These are phyloP conservation scores for Centropyge bicolor DNA, from an alignment of 2,797 vertebrate genomes.

Conservation along the genomic window DNA sequence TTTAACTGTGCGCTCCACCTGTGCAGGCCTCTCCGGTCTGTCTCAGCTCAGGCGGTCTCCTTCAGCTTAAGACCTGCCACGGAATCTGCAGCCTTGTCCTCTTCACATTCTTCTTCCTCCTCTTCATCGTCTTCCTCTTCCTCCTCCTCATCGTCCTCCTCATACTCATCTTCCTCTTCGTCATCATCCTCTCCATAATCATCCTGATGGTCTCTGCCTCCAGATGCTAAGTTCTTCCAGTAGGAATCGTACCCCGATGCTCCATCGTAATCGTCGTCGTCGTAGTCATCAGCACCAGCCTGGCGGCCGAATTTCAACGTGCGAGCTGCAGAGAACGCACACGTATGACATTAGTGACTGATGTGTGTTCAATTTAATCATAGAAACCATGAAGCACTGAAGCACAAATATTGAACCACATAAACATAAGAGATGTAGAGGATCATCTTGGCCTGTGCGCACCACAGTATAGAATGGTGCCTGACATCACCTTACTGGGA, in stretches of 20 bases:
- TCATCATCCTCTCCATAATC: conserved; percentile 72
- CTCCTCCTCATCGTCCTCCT: conserved; percentile 85
- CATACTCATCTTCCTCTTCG: conserved; percentile 84
- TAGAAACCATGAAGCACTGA: background rate
- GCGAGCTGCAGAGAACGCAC: conserved; percentile 85
- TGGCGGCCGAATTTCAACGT: conserved; percentile 95
- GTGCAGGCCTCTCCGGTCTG: background rate
- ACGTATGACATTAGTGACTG: background rate
- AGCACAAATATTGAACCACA: background rate
- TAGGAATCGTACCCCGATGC: conserved; percentile 93
- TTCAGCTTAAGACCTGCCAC: conserved; percentile 88
- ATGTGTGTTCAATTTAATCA: background rate
- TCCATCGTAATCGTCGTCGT: conserved; percentile 85
- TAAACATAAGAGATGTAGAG: background rate
- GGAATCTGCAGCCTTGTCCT: conserved; percentile 80
- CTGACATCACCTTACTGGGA: no score
- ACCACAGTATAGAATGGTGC: no score
- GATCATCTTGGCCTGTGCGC: no score
- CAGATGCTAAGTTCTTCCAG: conserved; percentile 91
- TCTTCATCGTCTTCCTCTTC: conserved; percentile 79
- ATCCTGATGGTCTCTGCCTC: conserved; percentile 75
- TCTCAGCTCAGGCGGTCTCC: conserved; percentile 33
- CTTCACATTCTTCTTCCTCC: conserved; percentile 72
- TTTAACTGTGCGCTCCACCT: background rate
- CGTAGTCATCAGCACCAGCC: conserved; percentile 87